phyloP scores from a whole-genome alignment of 1,140 invertebrate genomes.

The Neuroterus valhalla region DNA sequence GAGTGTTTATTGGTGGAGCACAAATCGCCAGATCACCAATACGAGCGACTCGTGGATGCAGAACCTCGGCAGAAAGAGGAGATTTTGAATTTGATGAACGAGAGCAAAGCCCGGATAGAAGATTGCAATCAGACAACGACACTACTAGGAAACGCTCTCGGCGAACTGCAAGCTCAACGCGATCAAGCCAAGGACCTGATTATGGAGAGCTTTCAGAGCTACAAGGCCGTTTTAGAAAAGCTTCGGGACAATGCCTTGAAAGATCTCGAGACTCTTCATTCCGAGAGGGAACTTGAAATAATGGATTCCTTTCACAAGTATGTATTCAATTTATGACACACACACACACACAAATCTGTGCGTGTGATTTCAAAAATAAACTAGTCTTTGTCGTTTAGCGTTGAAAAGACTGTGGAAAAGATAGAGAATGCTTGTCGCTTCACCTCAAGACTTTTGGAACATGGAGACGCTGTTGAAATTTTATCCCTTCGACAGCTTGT shows the following conservation, averaged over 20 bases:
- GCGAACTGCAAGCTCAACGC: conserved; percentile 88
- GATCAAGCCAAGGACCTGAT: conserved; percentile 91
- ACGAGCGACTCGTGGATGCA: conserved; percentile 84
- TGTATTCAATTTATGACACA: conserved; percentile 13
- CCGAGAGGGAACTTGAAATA: conserved; percentile 88
- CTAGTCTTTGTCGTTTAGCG: conserved; percentile 62
- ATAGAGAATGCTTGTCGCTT: conserved; percentile 91
- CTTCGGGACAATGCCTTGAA: conserved; percentile 84
- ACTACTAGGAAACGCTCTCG: conserved; percentile 85
- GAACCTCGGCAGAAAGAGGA: conserved; percentile 85
- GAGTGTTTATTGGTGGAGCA: conserved; percentile 88
- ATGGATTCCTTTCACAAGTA: conserved; percentile 89
- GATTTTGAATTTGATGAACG: conserved; percentile 81
- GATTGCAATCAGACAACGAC: conserved; percentile 85
- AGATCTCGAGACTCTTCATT: conserved; percentile 87
- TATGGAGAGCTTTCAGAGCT: conserved; percentile 88
- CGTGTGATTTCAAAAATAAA: background rate
- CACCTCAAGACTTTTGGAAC: conserved; percentile 84
- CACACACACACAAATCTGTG: conserved; percentile 5
- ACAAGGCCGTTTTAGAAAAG: conserved; percentile 87
- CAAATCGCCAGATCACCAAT: conserved; percentile 86
- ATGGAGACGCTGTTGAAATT: conserved; percentile 89
- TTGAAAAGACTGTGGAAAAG: conserved; percentile 86
- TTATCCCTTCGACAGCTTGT: conserved; percentile 87
- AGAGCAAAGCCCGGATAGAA: conserved; percentile 83